phyloP scores from a whole-genome alignment of 2,113 vertebrate genomes.

The Ctenodactylus gundi region DNA sequence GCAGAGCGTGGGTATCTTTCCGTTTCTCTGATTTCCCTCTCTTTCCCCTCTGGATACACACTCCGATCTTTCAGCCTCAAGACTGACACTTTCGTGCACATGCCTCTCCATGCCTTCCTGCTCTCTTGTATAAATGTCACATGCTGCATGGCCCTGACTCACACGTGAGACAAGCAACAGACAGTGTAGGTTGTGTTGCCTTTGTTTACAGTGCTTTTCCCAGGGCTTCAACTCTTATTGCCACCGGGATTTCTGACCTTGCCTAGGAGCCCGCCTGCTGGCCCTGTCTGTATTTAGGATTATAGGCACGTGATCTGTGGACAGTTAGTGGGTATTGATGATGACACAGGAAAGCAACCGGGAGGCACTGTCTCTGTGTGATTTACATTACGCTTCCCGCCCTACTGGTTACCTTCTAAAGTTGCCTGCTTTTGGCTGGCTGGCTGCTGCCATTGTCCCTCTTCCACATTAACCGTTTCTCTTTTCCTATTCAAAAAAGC shows the following conservation, averaged over 20 bases:
- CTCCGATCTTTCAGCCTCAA: not conserved
- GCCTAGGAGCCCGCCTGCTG: not conserved
- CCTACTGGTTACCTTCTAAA: not conserved
- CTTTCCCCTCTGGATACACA: not conserved
- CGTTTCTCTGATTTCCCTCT: not conserved
- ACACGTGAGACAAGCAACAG: not conserved
- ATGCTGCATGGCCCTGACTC: not conserved
- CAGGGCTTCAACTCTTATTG: not conserved
- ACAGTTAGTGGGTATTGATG: not conserved
- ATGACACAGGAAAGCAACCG: not conserved
- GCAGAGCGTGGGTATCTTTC: not conserved
- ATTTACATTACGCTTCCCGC: not conserved
- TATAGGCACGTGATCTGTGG: not conserved
- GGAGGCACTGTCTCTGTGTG: not conserved
- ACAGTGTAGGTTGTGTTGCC: not conserved
- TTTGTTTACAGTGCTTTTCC: slow-evolving; percentile 23
- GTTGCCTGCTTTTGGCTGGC: not conserved
- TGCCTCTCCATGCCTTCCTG: not conserved
- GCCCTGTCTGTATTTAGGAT: not conserved
- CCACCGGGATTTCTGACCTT: not conserved
- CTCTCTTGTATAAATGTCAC: not conserved
- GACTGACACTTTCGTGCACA: not conserved
- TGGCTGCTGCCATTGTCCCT: not conserved
- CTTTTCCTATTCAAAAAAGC: not conserved
- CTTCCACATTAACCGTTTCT: not conserved